These are phyloP conservation scores for Garra rufa DNA, from an alignment of 2,113 vertebrate species.

Conservation along the genomic window DNA sequence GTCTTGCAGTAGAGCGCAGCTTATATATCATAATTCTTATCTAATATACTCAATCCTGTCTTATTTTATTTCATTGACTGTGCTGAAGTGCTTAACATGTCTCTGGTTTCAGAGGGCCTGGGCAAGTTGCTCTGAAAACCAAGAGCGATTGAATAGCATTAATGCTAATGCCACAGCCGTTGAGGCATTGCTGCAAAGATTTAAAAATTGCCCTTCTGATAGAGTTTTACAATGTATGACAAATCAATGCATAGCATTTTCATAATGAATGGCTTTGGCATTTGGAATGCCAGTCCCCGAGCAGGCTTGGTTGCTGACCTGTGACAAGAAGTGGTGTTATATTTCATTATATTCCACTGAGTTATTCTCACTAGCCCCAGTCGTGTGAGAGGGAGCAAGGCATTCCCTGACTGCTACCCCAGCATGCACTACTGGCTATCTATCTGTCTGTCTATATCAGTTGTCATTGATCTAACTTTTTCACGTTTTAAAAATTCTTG, in stretches of 20 bases:
- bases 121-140: conserved; percentile 18
- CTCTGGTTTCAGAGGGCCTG: conserved; percentile 24
- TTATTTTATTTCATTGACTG: conserved; percentile 24
- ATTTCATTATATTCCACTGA: conserved; percentile 51
- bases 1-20: conserved; percentile 35
- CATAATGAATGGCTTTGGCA: conserved; percentile 74
- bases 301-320: conserved; percentile 61
- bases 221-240: conserved; percentile 68
- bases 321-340: conserved; percentile 58
- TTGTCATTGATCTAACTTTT: too few relatives aligned
- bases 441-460: background rate
- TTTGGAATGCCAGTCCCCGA: conserved; percentile 66
- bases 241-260: conserved; percentile 78
- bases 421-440: conserved; percentile 20
- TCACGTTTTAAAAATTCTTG: too few relatives aligned
- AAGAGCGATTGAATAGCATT: conserved; percentile 52
- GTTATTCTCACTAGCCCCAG: conserved; percentile 5
- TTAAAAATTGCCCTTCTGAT: conserved; percentile 67
- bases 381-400: conserved; percentile 20
- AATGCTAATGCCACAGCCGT: conserved; percentile 58
- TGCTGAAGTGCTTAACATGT: conserved; percentile 41
- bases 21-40: conserved; percentile 44
- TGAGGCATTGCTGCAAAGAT: conserved; percentile 61
- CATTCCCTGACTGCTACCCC: conserved; percentile 19
- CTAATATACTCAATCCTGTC: conserved; percentile 11